These are phyloP conservation scores for Hippocampus guttulatus DNA, from an alignment of 2,113 vertebrate genomes.

Conservation along the genomic window DNA sequence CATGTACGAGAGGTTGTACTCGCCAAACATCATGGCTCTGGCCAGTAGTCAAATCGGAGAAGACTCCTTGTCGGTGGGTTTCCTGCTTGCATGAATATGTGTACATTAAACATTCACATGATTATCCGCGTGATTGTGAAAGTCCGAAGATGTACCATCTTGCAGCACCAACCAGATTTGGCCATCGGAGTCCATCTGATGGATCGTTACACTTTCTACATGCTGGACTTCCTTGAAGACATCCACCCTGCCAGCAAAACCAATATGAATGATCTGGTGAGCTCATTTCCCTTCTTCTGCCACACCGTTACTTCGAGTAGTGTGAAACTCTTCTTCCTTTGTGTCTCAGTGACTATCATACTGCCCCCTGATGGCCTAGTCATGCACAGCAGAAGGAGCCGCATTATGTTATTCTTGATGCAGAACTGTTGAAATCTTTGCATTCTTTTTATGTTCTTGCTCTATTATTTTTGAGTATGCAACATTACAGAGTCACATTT, in stretches of 20 bases:
- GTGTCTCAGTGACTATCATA: no score
- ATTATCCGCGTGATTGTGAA: neutral
- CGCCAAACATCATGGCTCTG: slow-evolving; percentile 94
- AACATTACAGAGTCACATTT: no score
- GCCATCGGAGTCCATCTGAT: slow-evolving; percentile 95
- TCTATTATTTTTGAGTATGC: no score
- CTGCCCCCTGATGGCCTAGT: no score
- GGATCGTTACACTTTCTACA: slow-evolving; percentile 97
- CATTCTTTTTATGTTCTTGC: no score
- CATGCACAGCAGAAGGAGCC: no score
- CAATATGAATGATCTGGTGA: slow-evolving; percentile 95
- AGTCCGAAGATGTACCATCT: neutral
- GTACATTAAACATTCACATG: neutral
- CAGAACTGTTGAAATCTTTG: no score
- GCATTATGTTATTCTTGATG: no score
- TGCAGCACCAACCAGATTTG: slow-evolving; percentile 96
- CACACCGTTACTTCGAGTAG: no score
- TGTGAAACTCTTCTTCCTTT: no score
- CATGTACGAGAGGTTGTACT: slow-evolving; percentile 98
- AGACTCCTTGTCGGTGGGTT: slow-evolving; percentile 93
- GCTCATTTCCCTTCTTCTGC: slow-evolving; percentile 24
- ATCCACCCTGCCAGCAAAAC: slow-evolving; percentile 92
- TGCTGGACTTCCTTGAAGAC: slow-evolving; percentile 96
- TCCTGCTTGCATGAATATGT: neutral
- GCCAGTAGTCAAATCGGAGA: slow-evolving; percentile 98